Percentiles rank a stretch among this genome's conserved stretches.
Evolutionary conservation across 2,888 invertebrate genomes (phyloP).

Genomic region (Tenthredo livida): DNA sequence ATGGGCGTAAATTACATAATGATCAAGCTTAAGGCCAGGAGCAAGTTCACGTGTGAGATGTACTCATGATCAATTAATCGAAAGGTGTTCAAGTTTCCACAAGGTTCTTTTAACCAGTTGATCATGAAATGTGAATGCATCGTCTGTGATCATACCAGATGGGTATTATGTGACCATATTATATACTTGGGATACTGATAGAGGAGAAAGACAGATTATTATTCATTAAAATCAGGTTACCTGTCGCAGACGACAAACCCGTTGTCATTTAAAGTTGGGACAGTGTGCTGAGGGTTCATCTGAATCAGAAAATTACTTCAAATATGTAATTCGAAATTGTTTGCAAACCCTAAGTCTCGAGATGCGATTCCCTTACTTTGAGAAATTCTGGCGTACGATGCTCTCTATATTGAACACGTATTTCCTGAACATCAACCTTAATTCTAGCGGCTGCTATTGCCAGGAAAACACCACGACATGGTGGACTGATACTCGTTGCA

Average conservation of each 20-base stretch:
- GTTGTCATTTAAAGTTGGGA: conserved; percentile 81
- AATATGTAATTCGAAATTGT: neutral
- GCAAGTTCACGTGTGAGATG: conserved; percentile 67
- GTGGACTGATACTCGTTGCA: conserved; percentile 70
- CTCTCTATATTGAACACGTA: conserved; percentile 76
- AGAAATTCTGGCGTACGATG: conserved; percentile 76
- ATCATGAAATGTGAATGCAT: neutral
- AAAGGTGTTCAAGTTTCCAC: neutral
- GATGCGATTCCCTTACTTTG: conserved; percentile 77
- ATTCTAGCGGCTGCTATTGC: conserved; percentile 76
- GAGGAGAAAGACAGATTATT: neutral
- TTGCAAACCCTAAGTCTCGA: conserved; percentile 27
- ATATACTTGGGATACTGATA: too few species aligned
- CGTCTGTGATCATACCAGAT: neutral
- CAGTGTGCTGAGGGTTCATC: conserved; percentile 81
- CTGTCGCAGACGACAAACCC: conserved; percentile 80
- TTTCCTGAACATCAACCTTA: conserved; percentile 75
- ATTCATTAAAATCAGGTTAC: conserved; percentile 63
- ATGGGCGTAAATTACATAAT: conserved; percentile 78
- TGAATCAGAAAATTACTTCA: conserved; percentile 67
- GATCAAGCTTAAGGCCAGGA: conserved; percentile 67
- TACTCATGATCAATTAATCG: neutral
- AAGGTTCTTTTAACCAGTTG: neutral
- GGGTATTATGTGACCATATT: too few species aligned
- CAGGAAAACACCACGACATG: conserved; percentile 76